Percentiles rank a stretch among this genome's conserved stretches.
These are phyloP conservation scores for Pygocentrus nattereri DNA, from an alignment of 2,797 vertebrate genomes.

Conservation along the genomic window DNA sequence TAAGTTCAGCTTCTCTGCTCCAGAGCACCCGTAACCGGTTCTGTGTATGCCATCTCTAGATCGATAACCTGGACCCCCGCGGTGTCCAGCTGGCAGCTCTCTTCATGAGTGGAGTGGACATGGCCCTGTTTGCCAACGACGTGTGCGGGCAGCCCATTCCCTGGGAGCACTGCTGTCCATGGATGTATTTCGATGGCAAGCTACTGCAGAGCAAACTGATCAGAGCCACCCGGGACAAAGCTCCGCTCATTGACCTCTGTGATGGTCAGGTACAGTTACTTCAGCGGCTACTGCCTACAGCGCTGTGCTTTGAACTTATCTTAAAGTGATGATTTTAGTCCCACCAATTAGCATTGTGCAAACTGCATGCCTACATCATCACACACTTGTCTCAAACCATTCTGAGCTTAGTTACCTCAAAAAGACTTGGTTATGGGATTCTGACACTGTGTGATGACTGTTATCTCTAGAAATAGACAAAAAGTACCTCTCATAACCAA, in stretches of 20 bases:
- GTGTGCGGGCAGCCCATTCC: slow-evolving; percentile 93
- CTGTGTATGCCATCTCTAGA: slow-evolving; percentile 77
- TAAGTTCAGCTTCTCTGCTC: slow-evolving; percentile 2
- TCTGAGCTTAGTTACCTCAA: neutral
- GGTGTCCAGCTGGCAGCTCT: slow-evolving; percentile 93
- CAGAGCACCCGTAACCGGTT: neutral
- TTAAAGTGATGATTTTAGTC: neutral
- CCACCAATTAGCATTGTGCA: neutral
- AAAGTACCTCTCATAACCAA: too few species aligned
- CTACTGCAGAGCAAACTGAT: slow-evolving; percentile 95
- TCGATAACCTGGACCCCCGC: slow-evolving; percentile 92
- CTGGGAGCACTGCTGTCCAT: slow-evolving; percentile 97
- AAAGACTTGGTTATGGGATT: too few species aligned
- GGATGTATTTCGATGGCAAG: slow-evolving; percentile 98
- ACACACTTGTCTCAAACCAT: neutral
- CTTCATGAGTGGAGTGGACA: slow-evolving; percentile 96
- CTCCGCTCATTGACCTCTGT: slow-evolving; percentile 97
- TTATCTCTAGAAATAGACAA: too few species aligned
- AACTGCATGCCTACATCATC: neutral
- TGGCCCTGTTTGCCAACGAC: slow-evolving; percentile 94
- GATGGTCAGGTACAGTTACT: slow-evolving; percentile 90
- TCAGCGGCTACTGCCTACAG: neutral
- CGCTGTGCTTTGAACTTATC: neutral
- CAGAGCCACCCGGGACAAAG: slow-evolving; percentile 90
- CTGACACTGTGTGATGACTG: too few species aligned